Evolutionary conservation across 2,888 invertebrate species (phyloP).

Genomic region (Protodeltote pygarga): DNA sequence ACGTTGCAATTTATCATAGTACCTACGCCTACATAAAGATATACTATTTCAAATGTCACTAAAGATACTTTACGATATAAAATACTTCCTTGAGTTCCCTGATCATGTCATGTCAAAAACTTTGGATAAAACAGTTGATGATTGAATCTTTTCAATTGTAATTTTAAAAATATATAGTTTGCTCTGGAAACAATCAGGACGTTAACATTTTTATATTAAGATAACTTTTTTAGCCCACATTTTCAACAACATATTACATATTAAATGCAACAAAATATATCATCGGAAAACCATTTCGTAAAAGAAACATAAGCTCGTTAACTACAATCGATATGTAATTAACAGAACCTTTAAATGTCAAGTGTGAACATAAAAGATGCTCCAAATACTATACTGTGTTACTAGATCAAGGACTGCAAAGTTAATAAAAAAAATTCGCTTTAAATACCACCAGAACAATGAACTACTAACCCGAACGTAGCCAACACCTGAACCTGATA

Average conservation of each 20-base stretch:
- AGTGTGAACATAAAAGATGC: constrained; percentile 28
- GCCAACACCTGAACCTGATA: constrained; percentile 42
- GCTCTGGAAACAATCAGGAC: too few species aligned
- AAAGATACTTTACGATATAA: constrained; percentile 23
- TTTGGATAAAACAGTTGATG: neutral
- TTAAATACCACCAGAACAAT: constrained; percentile 61
- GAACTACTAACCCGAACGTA: constrained; percentile 47
- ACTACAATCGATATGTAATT: constrained; percentile 38
- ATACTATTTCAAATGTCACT: constrained; percentile 28
- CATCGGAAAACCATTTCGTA: constrained; percentile 3
- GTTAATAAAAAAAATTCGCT: constrained; percentile 46
- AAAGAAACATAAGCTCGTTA: too few species aligned
- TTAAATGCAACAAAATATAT: constrained; percentile 11
- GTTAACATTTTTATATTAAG: too few species aligned
- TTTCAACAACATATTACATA: neutral
- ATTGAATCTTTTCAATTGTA: too few species aligned
- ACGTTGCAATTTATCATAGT: constrained; percentile 35
- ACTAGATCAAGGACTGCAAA: constrained; percentile 58
- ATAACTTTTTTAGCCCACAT: too few species aligned
- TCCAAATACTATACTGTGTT: constrained; percentile 40
- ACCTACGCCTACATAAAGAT: constrained; percentile 40
- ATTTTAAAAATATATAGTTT: too few species aligned
- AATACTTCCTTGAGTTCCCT: constrained; percentile 22
- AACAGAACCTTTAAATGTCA: constrained; percentile 42
- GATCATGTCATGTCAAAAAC: too few species aligned